A percentile compares a stretch with the other conserved stretches of the same genome.
Conservation (phyloP, 2,113 vertebrate genomes). For the Catagonus wagneri region DNA sequence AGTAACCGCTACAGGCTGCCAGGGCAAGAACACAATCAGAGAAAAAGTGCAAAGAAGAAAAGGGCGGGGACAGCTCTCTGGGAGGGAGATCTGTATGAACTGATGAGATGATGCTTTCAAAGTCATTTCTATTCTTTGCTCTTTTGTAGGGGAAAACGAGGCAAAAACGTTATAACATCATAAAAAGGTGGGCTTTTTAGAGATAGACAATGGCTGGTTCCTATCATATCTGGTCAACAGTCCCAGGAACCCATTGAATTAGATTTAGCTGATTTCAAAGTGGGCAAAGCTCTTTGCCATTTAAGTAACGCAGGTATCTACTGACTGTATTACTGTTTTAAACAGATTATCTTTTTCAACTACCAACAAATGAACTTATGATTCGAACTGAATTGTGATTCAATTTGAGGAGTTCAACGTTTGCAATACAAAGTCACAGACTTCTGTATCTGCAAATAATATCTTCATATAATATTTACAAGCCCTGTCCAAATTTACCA, state of each 20-base stretch:
- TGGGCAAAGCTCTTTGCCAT: not conserved
- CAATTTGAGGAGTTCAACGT: not conserved
- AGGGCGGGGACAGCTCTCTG: not conserved
- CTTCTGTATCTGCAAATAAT: not conserved
- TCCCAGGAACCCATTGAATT: not conserved
- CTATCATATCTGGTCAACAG: not conserved
- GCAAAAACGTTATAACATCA: not conserved
- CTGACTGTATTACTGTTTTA: constrained; percentile 15
- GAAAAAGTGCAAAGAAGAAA: not conserved
- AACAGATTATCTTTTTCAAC: not conserved
- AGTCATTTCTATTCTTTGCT: not conserved
- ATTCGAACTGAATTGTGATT: no score
- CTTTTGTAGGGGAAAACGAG: not conserved
- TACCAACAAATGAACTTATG: not conserved
- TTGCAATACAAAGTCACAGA: not conserved
- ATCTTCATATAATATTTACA: not conserved
- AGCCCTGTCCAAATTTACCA: not conserved
- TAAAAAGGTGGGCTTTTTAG: not conserved
- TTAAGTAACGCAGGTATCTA: not conserved
- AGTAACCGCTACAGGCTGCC: not conserved
- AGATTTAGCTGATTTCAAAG: not conserved
- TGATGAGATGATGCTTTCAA: not conserved
- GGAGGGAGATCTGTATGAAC: not conserved
- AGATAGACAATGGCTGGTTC: not conserved
- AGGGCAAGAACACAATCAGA: not conserved